Evolutionary conservation across 2,113 vertebrate species (phyloP), one percentile per base, ranked within the genome.

Genomic region (Artemisiospiza belli): DNA sequence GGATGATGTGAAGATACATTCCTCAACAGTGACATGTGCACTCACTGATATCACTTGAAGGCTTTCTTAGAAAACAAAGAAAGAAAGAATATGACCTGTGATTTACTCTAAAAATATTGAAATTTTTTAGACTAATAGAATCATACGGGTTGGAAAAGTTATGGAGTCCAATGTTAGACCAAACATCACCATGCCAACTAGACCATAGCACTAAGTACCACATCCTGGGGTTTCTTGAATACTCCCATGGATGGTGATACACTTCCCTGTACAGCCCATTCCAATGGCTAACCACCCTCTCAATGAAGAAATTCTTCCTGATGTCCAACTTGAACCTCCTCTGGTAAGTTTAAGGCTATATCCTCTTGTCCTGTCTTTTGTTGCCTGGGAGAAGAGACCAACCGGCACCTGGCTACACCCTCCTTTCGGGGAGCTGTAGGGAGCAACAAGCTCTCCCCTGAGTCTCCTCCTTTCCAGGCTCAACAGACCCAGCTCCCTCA

Each of bases 151-250:
- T 75, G 11, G 20, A 47, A 18, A n/a, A 44, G 24, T 67, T 49
- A 14, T 0, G 0, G 19, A 46, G 24, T 52, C 7, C 7, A 21
- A 7, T 11, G 4, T 54, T 54, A 9, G 13, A 41, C n/a, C 0
- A 0, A 75, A 30, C 11, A 46, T 24, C 24, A 14, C 39, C 15
- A 39, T 54, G 23, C 7, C 7, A 47, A 15, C 3, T 25, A 21
- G 16, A 54, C 20, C 5, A n/a, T 7, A 25, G 20, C 11, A 59
- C 4, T 59, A 25, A n/a, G 11, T n/a, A 28, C 5, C 44, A 46
- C 23, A 24, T n/a, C 28, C 28, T 17, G 15, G 6, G 1, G 1
- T 37, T 81, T 74, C 33, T 33, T 44, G 9, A 33, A 20, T 37
- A 7, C 19, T 61, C 52, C 46, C 28, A 11, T 24, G 37, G 15